Evolutionary conservation across 1,140 invertebrate species (phyloP).

Genomic region (Diprion similis): DNA sequence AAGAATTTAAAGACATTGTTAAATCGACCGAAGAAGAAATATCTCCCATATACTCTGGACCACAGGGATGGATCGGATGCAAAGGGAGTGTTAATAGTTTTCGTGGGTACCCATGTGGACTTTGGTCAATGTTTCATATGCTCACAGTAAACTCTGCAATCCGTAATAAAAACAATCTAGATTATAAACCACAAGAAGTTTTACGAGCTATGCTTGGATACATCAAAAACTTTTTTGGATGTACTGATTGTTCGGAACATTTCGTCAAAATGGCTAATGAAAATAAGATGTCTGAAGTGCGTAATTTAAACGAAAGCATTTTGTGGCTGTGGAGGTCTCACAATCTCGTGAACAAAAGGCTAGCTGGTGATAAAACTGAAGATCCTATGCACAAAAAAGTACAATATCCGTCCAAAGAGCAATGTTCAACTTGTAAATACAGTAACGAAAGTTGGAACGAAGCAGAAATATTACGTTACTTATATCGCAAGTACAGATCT

Average conservation of each 20-base stretch:
- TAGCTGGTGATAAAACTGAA: conserved; percentile 86
- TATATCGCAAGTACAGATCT: conserved; percentile 76
- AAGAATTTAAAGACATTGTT: conserved; percentile 64
- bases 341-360: conserved; percentile 90
- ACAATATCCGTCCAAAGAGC: conserved; percentile 79
- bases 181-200: conserved; percentile 70
- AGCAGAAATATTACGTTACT: conserved; percentile 74
- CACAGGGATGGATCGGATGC: conserved; percentile 82
- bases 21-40: conserved; percentile 61
- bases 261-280: conserved; percentile 81
- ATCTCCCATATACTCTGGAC: conserved; percentile 64
- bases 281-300: conserved; percentile 73
- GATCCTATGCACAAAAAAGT: conserved; percentile 91
- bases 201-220: conserved; percentile 87
- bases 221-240: conserved; percentile 93
- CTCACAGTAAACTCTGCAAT: conserved; percentile 82
- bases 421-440: conserved; percentile 76
- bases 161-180: conserved; percentile 47
- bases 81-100: conserved; percentile 74
- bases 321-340: conserved; percentile 96
- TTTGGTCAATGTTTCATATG: conserved; percentile 96
- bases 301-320: conserved; percentile 75
- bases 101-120: conserved; percentile 93
- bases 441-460: conserved; percentile 71
- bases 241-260: conserved; percentile 87